Base-by-base conservation (phyloP, 2,113 vertebrate species). In the Mixornis gularis region DNA sequence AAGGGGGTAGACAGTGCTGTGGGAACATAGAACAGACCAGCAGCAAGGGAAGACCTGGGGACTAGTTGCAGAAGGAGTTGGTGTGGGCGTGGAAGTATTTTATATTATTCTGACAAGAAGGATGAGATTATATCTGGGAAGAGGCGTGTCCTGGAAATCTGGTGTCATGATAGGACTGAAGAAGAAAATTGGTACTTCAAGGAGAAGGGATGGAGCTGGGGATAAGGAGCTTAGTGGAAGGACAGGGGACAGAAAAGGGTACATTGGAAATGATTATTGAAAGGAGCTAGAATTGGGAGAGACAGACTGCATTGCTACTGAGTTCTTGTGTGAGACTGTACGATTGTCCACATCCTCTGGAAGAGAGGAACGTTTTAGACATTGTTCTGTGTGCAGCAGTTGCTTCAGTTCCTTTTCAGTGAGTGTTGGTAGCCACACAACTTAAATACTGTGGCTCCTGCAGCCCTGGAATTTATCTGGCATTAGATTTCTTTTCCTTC, bases 341-440 rank as follows among this genome's bases (percentile, higher is more conserved):
- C 22, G 15, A 25, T 48, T 6, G 1, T 84, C 15, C 16, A 51
- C 40, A 18, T 77, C 6, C 60, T 46, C 24, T 71, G 77, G 30
- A 70, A 4, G 4, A 32, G 63, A 38, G n/a, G 2, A 7, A 51
- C 25, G 36, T 4, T 29, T 3, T 16, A 17, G 48, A 4, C 1
- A 0, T 55, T 65, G 19, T 60, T 48, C 15, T 38, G n/a, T 27
- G 13, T 59, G 43, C 58, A 64, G 44, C 43, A 40, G 7, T 59
- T 82, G 24, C 22, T 60, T 36, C 5, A 34, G 3, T 52, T 24
- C 6, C 6, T 69, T 43, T 62, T 21, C 32, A 17, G 46, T 48
- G 49, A 3, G 46, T 48, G 58, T 21, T 66, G 10, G 22, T 64
- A 51, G 13, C 34, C 20, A 29, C 1, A 8, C 84, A 78, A 38